Evolutionary conservation across 1,140 invertebrate genomes (phyloP).

Genomic region (Harlomillsia oculata): DNA sequence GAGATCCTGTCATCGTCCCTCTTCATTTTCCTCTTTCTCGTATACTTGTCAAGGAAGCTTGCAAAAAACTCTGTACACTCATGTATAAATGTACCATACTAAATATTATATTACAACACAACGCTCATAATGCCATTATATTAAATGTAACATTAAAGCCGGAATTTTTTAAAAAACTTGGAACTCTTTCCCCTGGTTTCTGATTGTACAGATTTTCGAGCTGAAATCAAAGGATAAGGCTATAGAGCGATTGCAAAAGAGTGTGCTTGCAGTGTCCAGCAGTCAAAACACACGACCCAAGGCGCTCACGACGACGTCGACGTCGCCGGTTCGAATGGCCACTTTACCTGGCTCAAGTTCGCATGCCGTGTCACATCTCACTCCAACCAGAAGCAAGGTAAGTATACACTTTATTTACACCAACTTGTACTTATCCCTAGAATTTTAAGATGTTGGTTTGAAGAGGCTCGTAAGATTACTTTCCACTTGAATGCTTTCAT

Average conservation of each 20-base stretch:
- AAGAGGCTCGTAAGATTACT: no score
- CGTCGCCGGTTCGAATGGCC: background rate
- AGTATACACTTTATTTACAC: no score
- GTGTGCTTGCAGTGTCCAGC: background rate
- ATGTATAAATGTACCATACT: background rate
- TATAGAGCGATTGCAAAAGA: conserved; percentile 9
- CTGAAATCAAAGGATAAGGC: conserved; percentile 10
- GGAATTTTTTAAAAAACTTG: background rate
- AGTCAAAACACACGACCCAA: no score
- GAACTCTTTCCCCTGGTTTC: background rate
- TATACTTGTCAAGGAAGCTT: no score
- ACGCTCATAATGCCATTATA: background rate
- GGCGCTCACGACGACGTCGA: background rate
- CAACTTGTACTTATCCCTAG: no score
- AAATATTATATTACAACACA: background rate
- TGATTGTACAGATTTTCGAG: conserved; percentile 5
- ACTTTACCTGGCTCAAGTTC: background rate
- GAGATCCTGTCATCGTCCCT: no score
- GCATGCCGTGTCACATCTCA: background rate
- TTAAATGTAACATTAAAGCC: background rate
- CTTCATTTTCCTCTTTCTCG: no score
- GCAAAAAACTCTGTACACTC: no score
- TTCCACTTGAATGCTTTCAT: no score
- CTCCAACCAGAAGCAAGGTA: conserved; percentile 2
- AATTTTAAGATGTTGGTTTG: no score